Evolutionary conservation across 2,113 vertebrate species (phyloP), one percentile per base, ranked within the genome.

Genomic region (Cryptomyrus ogoouensis): DNA sequence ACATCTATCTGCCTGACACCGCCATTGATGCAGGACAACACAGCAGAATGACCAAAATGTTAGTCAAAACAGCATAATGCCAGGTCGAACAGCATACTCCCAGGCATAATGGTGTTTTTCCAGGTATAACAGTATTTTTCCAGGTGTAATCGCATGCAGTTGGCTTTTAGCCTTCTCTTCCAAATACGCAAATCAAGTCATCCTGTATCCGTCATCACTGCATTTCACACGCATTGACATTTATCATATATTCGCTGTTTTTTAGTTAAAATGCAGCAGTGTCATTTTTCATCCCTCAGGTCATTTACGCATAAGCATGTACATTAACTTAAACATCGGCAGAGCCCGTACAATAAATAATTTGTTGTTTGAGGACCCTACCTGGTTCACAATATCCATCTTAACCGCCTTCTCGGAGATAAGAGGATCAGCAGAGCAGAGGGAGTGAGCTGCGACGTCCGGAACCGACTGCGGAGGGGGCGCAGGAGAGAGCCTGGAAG

Each of bases 321-420:
- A 66, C 9, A 89, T 83, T 83, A 35, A 47, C 50, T 58, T 19
- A 85, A 3, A n/a, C 21, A 27, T 8, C 21, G 77, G 3, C 50
- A n/a, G 39, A 52, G 21, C 21, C 52, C 49, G 42, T 24, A 31
- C 35, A 89, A 46, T 56, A 84, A 27, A 24, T 56, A 35, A 89
- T 46, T 85, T 86, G 58, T 56, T 91, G 19, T 50, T 50, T 46
- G 62, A 90, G 44, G 88, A 42, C 70, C 89, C 89, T 92, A 94
- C 93, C 93, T 94, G 93, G 89, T 94, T 94, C 88, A 93, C 92
- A 92, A 93, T 92, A 91, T 94, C 93, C 93, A 94, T 94, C 90
- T 91, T 93, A 90, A 91, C 91, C 91, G 87, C 83, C 86, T 46
- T 70, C 53, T 83, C 89, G 88, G 89, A 92, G 93, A 92, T 91